Base-by-base conservation (phyloP, 2,113 vertebrate genomes). In the Geothlypis trichas region DNA sequence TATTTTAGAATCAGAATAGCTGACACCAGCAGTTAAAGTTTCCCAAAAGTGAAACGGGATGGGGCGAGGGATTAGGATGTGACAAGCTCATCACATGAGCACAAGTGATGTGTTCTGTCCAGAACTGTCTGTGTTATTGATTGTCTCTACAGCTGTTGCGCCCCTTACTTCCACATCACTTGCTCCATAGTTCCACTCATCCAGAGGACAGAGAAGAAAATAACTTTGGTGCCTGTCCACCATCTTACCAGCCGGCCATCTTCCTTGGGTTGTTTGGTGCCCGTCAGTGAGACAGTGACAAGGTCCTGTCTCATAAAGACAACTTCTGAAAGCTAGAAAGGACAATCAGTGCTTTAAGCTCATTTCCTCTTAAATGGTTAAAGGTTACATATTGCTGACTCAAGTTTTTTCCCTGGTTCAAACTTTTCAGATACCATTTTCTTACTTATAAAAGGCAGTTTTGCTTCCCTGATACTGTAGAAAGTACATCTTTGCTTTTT, bases 11-110 rank as follows among this genome's bases (percentile, higher is more conserved):
- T 98, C 98, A 98, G 98, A 99, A 98, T 97, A 98, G 99, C 99
- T 99, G 99, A 99, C 98, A 98, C 97, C 98, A 98, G 98, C 98
- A 98, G 98, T 98, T 98, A 98, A 98, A 98, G 97, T 98, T 98
- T 99, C 98, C 99, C 98, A 98, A 99, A 98, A 98, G 98, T 98
- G 98, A 98, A 98, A 98, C 98, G 98, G 98, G 98, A 98, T 98
- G 98, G 98, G 98, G 97, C 84, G 96, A 97, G 93, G 98, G 98
- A 98, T 99, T 99, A 99, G 98, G 99, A 99, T 98, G 99, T 99
- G 99, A 99, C 99, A 99, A 98, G 98, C 98, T 99, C 99, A 98
- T 99, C 98, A 99, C 98, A 99, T 96, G 97, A 98, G 99, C 98
- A 98, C 98, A 97, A 99, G 99, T 98, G 98, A 99, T 98, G 98